Base-by-base conservation (phyloP, 2,797 vertebrate species). In the Diplodus sargus region DNA sequence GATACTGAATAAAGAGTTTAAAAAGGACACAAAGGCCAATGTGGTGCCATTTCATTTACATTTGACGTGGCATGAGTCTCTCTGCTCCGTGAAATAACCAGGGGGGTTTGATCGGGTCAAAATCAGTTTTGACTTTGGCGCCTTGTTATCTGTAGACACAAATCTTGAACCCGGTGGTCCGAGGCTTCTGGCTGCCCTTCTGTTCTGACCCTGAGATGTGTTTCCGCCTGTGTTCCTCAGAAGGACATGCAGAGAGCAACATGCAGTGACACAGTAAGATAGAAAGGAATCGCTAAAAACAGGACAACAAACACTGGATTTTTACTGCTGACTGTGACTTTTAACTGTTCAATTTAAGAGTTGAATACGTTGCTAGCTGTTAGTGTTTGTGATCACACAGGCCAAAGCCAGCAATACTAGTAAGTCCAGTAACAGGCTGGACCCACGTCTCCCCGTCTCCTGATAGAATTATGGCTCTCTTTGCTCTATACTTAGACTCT, bases 391-490 rank as follows among this genome's bases (percentile, higher is more conserved):
- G 70, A 76, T 79, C n/a, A 66, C 67, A 2, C 17, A 23, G 34
- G 52, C 5, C 43, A 58, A 51, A 58, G 25, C 56, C 63, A 77
- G 54, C 16, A 54, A 28, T n/a, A 54, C 56, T 78, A 71, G 77
- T 61, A 71, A 74, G 58, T 71, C 54, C 48, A 67, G 68, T 18
- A 49, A 85, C 56, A 69, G 47, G 18, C 59, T 18, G 59, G 68
- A 71, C 67, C 75, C 72, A 45, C 70, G 74, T 70, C 70, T 45
- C 48, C 52, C 25, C 74, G 61, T 82, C n/a, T 72, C 53, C 39
- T 69, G 62, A 69, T 54, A 61, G 72, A 89, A 56, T 83, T 68
- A 89, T 64, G 61, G 59, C 71, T 56, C 28, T 70, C 25, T 30
- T 59, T 59, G 60, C 64, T 79, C 59, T 67, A 45, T 79, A 75